Conservation (phyloP, 2,797 vertebrate species). For the Tragopan temminckii region DNA sequence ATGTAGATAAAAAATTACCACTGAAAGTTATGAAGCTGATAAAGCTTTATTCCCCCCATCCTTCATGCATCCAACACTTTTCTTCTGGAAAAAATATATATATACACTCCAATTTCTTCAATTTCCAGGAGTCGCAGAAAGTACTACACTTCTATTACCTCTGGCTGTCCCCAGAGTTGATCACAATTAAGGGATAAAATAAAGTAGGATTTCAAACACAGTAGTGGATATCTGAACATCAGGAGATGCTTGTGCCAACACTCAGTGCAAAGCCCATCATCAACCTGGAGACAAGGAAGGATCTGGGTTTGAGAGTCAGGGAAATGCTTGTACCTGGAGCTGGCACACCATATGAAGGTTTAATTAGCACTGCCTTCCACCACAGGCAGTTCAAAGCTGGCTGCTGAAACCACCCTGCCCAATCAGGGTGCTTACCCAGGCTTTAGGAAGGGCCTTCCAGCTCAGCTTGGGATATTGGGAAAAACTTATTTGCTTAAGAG, state of each 20-base stretch:
- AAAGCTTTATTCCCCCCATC: background rate
- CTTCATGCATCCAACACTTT: background rate
- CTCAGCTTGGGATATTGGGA: accelerated
- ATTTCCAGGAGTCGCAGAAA: background rate
- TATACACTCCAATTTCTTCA: background rate
- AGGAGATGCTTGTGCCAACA: background rate
- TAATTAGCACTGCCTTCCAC: accelerated
- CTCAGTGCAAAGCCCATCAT: too few species aligned
- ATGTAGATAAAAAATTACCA: background rate
- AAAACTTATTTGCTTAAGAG: too few species aligned
- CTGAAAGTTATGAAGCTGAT: background rate
- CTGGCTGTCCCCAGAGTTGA: background rate
- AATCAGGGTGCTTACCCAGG: background rate
- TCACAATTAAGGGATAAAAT: background rate
- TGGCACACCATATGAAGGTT: accelerated
- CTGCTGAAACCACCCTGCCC: accelerated
- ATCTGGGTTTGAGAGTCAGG: background rate
- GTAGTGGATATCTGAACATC: background rate
- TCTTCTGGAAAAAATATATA: background rate
- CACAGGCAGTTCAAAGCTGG: background rate
- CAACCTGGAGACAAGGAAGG: too few species aligned
- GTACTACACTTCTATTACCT: background rate
- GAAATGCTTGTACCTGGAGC: background rate
- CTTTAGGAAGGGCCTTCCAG: background rate
- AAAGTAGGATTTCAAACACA: background rate